Percentiles rank a stretch among this genome's conserved stretches.
These are phyloP conservation scores for Ctenodactylus gundi DNA, from an alignment of 2,113 vertebrate species.

Conservation along the genomic window DNA sequence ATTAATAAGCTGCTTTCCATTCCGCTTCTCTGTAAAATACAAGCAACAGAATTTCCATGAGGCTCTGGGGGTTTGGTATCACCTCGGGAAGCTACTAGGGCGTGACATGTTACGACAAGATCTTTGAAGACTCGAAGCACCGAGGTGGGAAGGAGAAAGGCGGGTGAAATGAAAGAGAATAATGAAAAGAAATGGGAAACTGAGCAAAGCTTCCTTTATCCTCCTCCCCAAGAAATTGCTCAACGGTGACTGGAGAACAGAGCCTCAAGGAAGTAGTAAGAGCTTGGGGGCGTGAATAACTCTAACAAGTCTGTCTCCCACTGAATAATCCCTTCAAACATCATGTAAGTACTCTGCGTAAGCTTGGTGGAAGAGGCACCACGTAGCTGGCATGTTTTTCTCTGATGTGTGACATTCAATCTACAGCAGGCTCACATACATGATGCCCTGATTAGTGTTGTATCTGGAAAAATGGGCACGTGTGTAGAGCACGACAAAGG, in stretches of 20 bases:
- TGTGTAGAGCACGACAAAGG: background rate
- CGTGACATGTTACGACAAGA: background rate
- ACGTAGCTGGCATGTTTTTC: background rate
- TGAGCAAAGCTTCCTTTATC: constrained; percentile 42
- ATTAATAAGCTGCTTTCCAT: constrained; percentile 71
- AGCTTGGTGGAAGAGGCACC: background rate
- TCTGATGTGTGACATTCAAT: constrained; percentile 8
- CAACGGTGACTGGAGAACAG: constrained; percentile 24
- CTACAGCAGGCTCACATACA: background rate
- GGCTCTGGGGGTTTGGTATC: constrained; percentile 39
- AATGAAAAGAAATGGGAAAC: constrained; percentile 63
- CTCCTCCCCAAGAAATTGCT: constrained; percentile 1
- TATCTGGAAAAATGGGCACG: background rate
- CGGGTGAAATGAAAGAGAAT: constrained; percentile 39
- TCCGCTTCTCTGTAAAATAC: constrained; percentile 48
- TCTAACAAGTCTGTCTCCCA: background rate
- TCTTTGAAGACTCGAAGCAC: constrained; percentile 10
- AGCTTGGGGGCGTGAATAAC: constrained; percentile 41
- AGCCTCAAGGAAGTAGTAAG: constrained; percentile 10
- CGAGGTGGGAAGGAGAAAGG: background rate
- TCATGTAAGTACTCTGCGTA: background rate
- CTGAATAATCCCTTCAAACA: constrained; percentile 31
- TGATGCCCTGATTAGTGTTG: background rate
- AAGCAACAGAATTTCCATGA: constrained; percentile 49
- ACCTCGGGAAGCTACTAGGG: constrained; percentile 28